These are phyloP conservation scores for Omphaloscelis lunosa DNA, from an alignment of 2,888 invertebrate genomes.

Conservation along the genomic window DNA sequence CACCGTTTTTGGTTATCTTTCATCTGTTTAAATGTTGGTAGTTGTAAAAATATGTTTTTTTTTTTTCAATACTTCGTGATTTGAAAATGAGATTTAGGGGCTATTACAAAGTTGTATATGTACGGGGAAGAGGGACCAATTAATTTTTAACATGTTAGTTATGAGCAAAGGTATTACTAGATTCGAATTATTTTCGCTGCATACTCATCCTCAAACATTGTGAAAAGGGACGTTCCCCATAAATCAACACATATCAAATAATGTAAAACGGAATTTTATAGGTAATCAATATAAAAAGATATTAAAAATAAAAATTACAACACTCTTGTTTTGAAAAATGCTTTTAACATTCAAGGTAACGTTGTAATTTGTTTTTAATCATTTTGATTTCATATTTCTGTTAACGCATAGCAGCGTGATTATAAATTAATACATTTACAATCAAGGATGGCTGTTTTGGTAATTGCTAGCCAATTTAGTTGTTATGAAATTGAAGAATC, in stretches of 20 bases:
- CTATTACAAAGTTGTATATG: not conserved
- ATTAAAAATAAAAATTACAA: conserved; percentile 23
- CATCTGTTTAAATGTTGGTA: conserved; percentile 41
- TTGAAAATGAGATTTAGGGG: too few relatives aligned
- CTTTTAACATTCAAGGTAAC: conserved; percentile 39
- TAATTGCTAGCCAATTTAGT: conserved; percentile 27
- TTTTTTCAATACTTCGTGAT: not conserved
- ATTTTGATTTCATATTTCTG: conserved; percentile 8
- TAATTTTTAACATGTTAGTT: too few relatives aligned
- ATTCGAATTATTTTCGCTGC: not conserved
- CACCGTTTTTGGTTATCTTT: conserved; percentile 63
- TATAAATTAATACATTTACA: conserved; percentile 34
- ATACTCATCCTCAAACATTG: too few relatives aligned
- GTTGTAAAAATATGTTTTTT: conserved; percentile 14
- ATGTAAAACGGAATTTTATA: not conserved
- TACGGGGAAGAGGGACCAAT: too few relatives aligned
- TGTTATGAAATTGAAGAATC: conserved; percentile 2
- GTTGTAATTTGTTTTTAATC: conserved; percentile 28
- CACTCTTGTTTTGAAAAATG: conserved; percentile 10
- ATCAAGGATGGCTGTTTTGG: conserved; percentile 21
- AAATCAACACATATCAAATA: not conserved
- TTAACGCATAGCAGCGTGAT: not conserved
- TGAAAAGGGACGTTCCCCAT: not conserved
- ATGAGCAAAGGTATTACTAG: not conserved
- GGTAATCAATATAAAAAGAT: not conserved